Evolutionary conservation across 1,140 invertebrate species (phyloP).

Genomic region (Laupala kohalensis): DNA sequence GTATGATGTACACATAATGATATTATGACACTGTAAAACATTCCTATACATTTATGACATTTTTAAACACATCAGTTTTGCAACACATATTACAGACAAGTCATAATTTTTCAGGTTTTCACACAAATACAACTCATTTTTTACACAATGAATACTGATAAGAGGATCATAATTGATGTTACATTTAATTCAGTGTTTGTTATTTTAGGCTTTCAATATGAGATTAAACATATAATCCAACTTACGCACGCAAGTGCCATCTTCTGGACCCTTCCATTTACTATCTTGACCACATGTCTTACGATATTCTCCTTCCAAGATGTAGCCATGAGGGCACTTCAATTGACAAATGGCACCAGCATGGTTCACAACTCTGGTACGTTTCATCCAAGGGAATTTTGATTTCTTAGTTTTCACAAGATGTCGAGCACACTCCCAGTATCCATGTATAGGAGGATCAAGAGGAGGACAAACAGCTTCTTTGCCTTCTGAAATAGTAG

Average conservation of each 20-base stretch:
- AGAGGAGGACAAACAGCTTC: conserved; percentile 23
- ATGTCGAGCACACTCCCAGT: conserved; percentile 28
- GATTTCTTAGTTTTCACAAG: conserved; percentile 16
- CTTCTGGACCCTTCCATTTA: conserved; percentile 30
- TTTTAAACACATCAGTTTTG: neutral
- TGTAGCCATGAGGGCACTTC: conserved; percentile 30
- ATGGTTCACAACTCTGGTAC: conserved; percentile 23
- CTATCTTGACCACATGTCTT: conserved; percentile 29
- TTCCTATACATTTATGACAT: neutral
- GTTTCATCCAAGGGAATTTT: conserved; percentile 20
- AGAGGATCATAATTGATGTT: neutral
- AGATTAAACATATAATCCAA: conserved; percentile 10
- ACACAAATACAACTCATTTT: neutral
- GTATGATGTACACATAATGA: neutral
- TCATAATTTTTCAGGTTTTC: neutral
- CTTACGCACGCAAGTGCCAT: conserved; percentile 33
- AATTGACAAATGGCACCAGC: conserved; percentile 32
- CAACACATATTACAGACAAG: neutral
- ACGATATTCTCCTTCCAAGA: conserved; percentile 31
- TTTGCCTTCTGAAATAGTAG: neutral
- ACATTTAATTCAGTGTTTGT: neutral
- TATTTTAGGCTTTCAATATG: neutral
- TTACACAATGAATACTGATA: neutral
- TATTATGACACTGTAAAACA: neutral
- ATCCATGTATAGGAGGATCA: conserved; percentile 27